phyloP scores from a whole-genome alignment of 2,797 vertebrate genomes.

The Centropyge bicolor region DNA sequence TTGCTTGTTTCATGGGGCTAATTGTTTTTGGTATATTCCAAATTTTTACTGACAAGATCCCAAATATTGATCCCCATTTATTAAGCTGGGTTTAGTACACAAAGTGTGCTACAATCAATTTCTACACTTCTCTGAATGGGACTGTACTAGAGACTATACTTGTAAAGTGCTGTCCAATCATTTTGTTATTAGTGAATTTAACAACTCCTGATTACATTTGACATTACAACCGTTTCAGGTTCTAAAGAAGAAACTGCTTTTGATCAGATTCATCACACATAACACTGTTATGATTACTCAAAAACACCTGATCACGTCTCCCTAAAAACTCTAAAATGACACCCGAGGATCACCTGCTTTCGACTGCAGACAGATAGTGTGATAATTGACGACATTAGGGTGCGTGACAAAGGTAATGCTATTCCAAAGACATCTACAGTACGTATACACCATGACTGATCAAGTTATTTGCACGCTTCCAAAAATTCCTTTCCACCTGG shows the following conservation, averaged over 20 bases:
- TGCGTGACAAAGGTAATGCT: slow-evolving; percentile 24
- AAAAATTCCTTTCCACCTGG: slow-evolving; percentile 20
- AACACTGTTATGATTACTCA: slow-evolving; percentile 61
- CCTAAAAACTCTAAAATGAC: slow-evolving; percentile 54
- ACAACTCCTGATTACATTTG: slow-evolving; percentile 22
- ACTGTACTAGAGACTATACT: slow-evolving; percentile 9
- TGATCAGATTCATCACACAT: slow-evolving; percentile 39
- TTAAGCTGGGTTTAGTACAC: neutral
- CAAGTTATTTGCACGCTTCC: slow-evolving; percentile 27
- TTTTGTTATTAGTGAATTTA: slow-evolving; percentile 26
- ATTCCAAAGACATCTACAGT: slow-evolving; percentile 46
- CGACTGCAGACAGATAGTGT: slow-evolving; percentile 50
- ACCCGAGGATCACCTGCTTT: slow-evolving; percentile 10
- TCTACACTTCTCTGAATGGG: slow-evolving; percentile 4
- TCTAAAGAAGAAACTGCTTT: neutral
- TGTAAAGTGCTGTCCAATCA: slow-evolving; percentile 68
- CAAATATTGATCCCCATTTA: neutral
- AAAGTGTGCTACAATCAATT: slow-evolving; percentile 19
- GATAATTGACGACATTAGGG: slow-evolving; percentile 19
- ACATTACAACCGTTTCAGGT: slow-evolving; percentile 8
- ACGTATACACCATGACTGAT: slow-evolving; percentile 10
- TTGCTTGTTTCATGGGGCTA: neutral
- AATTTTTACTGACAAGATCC: neutral
- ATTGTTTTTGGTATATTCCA: neutral
- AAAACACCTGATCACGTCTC: slow-evolving; percentile 33